These are phyloP conservation scores for Serripes groenlandicus DNA, from an alignment of 2,888 invertebrate genomes.

Conservation along the genomic window DNA sequence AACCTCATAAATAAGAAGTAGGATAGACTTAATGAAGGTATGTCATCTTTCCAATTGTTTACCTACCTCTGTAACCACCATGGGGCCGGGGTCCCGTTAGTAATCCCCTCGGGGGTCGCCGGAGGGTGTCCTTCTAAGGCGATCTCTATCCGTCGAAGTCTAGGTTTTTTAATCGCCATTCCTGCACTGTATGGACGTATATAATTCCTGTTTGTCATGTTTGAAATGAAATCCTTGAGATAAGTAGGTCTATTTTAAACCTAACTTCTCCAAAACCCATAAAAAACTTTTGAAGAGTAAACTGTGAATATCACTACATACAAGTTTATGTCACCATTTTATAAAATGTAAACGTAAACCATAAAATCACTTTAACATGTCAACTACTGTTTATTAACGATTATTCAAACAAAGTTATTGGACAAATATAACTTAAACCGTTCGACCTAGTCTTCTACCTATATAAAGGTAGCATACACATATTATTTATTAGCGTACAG, in stretches of 20 bases:
- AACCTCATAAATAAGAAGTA: not conserved
- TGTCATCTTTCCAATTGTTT: too few species aligned
- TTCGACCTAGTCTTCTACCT: not conserved
- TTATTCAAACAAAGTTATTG: conserved; percentile 15
- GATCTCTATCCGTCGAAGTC: conserved; percentile 62
- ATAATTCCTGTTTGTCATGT: conserved; percentile 60
- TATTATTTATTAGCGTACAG: not conserved
- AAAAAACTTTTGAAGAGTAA: not conserved
- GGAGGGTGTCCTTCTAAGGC: conserved; percentile 59
- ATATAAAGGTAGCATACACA: not conserved
- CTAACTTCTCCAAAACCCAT: not conserved
- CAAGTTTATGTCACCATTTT: conserved; percentile 31
- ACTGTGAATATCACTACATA: not conserved
- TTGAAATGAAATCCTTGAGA: not conserved
- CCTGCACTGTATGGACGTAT: conserved; percentile 57
- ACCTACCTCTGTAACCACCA: conserved; percentile 71
- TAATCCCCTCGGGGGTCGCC: conserved; percentile 51
- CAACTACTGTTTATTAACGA: conserved; percentile 2
- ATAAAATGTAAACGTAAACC: not conserved
- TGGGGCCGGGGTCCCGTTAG: conserved; percentile 72
- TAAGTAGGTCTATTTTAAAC: not conserved
- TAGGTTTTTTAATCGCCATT: conserved; percentile 55
- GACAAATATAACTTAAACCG: conserved; percentile 27
- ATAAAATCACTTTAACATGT: conserved; percentile 18
- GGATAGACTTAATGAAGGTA: not conserved